phyloP scores from a whole-genome alignment of 2,888 invertebrate species.

The Neuroscelio doddi region DNA sequence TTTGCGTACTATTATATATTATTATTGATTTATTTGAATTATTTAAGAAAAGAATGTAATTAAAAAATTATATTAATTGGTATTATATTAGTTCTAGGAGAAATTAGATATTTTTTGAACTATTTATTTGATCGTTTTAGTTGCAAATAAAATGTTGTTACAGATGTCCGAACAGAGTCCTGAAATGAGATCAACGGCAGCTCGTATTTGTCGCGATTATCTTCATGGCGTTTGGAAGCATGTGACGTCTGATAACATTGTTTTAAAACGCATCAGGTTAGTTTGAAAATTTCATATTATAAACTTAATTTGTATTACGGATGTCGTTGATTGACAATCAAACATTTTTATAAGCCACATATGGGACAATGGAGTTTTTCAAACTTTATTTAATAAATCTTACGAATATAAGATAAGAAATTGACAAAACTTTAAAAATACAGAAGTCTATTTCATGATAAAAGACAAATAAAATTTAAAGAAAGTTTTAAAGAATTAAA shows the following conservation, averaged over 20 bases:
- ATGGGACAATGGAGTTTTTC: too few species aligned
- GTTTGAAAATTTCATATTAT: conserved; percentile 49
- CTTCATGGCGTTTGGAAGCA: conserved; percentile 93
- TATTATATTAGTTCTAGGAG: too few species aligned
- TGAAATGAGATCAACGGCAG: conserved; percentile 88
- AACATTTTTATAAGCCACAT: neutral
- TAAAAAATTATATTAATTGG: neutral
- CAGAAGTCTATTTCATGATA: too few species aligned
- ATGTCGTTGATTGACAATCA: neutral
- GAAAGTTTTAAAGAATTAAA: too few species aligned
- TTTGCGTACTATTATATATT: too few species aligned
- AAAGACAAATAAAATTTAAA: too few species aligned
- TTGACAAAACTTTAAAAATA: too few species aligned
- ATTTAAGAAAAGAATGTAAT: neutral
- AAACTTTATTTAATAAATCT: too few species aligned
- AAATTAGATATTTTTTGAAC: too few species aligned
- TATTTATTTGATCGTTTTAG: too few species aligned
- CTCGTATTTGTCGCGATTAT: conserved; percentile 90
- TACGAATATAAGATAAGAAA: too few species aligned
- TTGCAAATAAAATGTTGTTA: conserved; percentile 44
- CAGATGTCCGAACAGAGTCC: conserved; percentile 79
- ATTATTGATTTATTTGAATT: too few species aligned
- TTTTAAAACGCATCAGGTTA: conserved; percentile 89
- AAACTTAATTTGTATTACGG: conserved; percentile 9
- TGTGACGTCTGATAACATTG: conserved; percentile 83